Evolutionary conservation across 2,113 vertebrate genomes (phyloP), one percentile per base, ranked within the genome.

Genomic region (Tragulus kanchil): DNA sequence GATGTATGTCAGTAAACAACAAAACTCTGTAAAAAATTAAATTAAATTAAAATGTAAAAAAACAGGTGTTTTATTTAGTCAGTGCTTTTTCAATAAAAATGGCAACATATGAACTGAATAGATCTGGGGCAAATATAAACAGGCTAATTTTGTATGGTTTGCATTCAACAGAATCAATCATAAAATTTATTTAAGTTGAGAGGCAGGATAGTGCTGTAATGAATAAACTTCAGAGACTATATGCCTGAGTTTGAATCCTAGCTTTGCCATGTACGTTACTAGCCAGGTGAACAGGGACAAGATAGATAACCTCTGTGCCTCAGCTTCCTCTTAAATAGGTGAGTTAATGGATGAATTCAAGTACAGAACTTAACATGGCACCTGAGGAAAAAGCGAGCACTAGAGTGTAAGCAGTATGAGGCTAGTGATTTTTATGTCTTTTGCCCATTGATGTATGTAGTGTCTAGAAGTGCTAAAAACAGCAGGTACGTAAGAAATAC

Each of bases 111-210:
- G 17, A 88, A 59, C 31, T 90, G 50, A 90, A 77, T 13, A 93
- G 59, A 73, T 90, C 19, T 64, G 93, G 54, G 48, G 73, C 58
- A 95, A 87, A 89, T 82, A 78, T 77, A 83, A 90, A 48, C 14
- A 69, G 31, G 78, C 52, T 50, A 64, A 45, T 64, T 93, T 90
- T 87, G 48, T 92, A 69, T 78, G 77, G 89, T 90, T 73, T 93
- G 28, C 42, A 79, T 42, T 84, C 26, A 93, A 83, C 3, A 88
- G 75, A 84, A 62, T 83, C 16, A 93, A 21, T 84, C 42, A 75
- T 82, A 90, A 95, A 93, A 75, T 84, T 56, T n/a, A 48, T 25
- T 95, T 87, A 50, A n/a, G 45, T 71, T n/a, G 87, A 94, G 81
- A 94, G 45, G 21, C 31, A 87, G 26, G 56, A 79, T 36, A 89